A percentile compares a stretch with the other conserved stretches of the same genome.
Conservation (phyloP, 2,113 vertebrate species). For the Ceratotherium simum region DNA sequence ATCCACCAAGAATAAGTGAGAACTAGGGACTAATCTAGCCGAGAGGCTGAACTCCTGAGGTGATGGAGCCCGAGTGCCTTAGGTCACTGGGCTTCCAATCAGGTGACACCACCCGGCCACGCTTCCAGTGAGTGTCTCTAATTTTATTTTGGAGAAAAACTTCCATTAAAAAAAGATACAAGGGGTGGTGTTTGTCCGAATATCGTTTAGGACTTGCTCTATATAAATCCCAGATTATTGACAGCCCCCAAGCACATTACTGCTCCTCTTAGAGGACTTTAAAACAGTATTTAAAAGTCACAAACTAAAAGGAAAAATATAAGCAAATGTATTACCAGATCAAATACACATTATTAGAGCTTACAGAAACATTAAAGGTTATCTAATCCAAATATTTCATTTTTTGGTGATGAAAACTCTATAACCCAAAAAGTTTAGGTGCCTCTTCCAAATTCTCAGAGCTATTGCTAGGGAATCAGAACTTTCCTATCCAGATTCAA, state of each 20-base stretch:
- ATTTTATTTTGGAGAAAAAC: constrained; percentile 5
- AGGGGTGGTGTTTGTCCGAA: background rate
- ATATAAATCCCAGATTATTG: background rate
- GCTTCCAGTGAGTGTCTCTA: background rate
- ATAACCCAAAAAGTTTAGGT: background rate
- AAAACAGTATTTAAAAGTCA: background rate
- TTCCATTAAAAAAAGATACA: background rate
- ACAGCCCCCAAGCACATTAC: background rate
- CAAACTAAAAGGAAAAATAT: background rate
- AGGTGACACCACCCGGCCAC: background rate
- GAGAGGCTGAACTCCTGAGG: background rate
- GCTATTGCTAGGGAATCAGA: background rate
- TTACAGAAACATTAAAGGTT: background rate
- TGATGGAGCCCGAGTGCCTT: background rate
- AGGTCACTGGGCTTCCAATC: background rate
- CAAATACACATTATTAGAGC: background rate
- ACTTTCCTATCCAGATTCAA: background rate
- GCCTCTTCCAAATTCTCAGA: background rate
- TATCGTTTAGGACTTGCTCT: background rate
- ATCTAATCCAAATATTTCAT: background rate
- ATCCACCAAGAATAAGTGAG: background rate
- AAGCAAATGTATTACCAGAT: background rate
- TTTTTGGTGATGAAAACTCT: background rate
- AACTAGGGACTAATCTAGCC: background rate
- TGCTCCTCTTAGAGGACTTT: background rate